Conservation (phyloP, 2,113 vertebrate genomes). For the Chloroceryle aenea region DNA sequence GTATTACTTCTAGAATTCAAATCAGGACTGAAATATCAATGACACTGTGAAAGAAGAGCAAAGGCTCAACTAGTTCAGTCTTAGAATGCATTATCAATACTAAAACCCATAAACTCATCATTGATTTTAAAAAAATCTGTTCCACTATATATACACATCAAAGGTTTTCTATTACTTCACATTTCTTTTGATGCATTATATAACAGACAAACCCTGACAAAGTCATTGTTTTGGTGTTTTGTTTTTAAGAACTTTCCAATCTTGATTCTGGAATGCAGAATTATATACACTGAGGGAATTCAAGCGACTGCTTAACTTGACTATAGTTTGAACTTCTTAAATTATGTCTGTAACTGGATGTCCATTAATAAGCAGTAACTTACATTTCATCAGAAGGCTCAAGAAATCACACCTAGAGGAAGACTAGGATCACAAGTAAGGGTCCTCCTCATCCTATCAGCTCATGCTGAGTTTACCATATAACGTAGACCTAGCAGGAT, state of each 20-base stretch:
- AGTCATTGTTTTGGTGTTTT: not conserved
- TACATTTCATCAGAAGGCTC: not conserved
- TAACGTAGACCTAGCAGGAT: not conserved
- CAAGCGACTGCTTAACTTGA: not conserved
- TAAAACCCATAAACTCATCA: not conserved
- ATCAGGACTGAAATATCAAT: not conserved
- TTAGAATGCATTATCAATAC: not conserved
- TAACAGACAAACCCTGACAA: not conserved
- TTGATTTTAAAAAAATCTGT: not conserved
- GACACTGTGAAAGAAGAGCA: not conserved
- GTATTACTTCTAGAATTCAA: not conserved
- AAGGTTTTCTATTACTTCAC: not conserved
- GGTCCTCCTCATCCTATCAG: not conserved
- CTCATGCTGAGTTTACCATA: not conserved
- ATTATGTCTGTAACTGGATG: not conserved
- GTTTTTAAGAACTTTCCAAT: not conserved
- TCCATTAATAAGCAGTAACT: not conserved
- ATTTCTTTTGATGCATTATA: not conserved
- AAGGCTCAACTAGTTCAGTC: not conserved
- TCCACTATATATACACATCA: not conserved
- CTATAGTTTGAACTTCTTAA: not conserved
- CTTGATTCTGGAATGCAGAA: not conserved
- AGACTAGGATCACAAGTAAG: not conserved
- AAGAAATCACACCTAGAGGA: not conserved
- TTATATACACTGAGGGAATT: not conserved